Evolutionary conservation across 2,888 invertebrate species (phyloP), one percentile per base, ranked within the genome.

Genomic region (Dynastes maya): DNA sequence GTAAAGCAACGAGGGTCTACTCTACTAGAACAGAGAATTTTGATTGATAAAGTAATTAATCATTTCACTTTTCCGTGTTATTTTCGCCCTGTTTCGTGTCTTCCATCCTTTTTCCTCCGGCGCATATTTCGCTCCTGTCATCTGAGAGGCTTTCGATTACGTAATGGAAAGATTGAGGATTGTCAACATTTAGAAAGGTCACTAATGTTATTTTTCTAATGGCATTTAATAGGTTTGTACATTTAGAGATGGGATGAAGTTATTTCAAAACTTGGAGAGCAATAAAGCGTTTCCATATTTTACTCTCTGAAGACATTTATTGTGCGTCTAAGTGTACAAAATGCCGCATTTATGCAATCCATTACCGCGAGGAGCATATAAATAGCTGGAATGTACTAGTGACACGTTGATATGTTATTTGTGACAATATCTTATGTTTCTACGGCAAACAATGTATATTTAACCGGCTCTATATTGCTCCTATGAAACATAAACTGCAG

Each of bases 11-110:
- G 40, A 76, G 79, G 65, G 76, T 49, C 70, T 70, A 65, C 77
- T 67, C 71, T 70, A 68, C 77, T 77, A 63, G 68, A 49, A 68
- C 61, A 77, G 77, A 78, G 79, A 82, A 81, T 82, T 83, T 83
- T 83, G 82, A 84, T 84, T 83, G 83, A 83, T 82, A 82, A 82
- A 83, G 83, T 82, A 83, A 84, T 84, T 84, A 84, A 84, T 84
- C 84, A 83, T 83, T 83, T 82, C 80, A 82, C 81, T 83, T 83
- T 83, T 83, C 68, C 68, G 68, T 49, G 51, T 65, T 75, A 63
- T 65, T 63, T 75, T 75, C 75, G 32, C 64, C 29, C 64, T 22
- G 49, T 45, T 51, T 22, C 29, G 13, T 58, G 13, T 2, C 49
- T 70, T 29, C 37, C 65, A 9, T 51, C 40, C 65, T 40, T 76